Base-by-base conservation (phyloP, 64 coral and sea anemone genomes). In the Pocillopora damicornis region DNA sequence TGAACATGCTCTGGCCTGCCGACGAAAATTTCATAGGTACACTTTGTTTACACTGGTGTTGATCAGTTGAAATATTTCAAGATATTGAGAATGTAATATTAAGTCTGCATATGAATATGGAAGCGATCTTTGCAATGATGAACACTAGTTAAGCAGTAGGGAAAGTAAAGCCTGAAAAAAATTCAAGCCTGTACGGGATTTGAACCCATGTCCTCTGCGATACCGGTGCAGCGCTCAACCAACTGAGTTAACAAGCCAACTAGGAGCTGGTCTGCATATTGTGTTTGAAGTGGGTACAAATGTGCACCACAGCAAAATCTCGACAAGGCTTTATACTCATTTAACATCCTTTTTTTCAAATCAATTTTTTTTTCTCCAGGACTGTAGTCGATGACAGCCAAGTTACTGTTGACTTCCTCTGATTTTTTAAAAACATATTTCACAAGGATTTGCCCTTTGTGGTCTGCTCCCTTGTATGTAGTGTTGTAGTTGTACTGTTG, bases 21-120 rank as follows among this genome's bases (percentile, higher is more conserved):
- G 96, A 26, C 93, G 96, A 15, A 98, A 98, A 61, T 95, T 98
- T 78, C 96, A 98, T 90, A 95, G 96, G 96, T 98, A 90, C 42
- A 87, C 30, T 22, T 68, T 6, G 9, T 51, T 51, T 51, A 4
- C 42, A 51, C 42, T 51, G 1, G 42, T 51, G 2, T 51, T 51
- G 2, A 51, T 51, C 42, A 51, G 7, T 51, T 51, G 42, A 51
- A 51, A 51, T 51, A 7, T 51, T 51, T 51, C 42, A 51, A 51
- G 3, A 51, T 51, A 51, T 51, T 51, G 42, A 51, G 42, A 51
- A 0, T 51, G 42, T 4, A 7, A 51, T 51, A 67, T 17, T 67
- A 67, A 15, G 64, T 67, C 2, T 67, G 64, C 34, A 59, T 22
- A 18, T 61, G 67, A 23, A 30, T 16, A 79, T 38, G 25, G 26